Conservation (phyloP, 2,888 invertebrate genomes). For the Chrysomela aeneicollis region DNA sequence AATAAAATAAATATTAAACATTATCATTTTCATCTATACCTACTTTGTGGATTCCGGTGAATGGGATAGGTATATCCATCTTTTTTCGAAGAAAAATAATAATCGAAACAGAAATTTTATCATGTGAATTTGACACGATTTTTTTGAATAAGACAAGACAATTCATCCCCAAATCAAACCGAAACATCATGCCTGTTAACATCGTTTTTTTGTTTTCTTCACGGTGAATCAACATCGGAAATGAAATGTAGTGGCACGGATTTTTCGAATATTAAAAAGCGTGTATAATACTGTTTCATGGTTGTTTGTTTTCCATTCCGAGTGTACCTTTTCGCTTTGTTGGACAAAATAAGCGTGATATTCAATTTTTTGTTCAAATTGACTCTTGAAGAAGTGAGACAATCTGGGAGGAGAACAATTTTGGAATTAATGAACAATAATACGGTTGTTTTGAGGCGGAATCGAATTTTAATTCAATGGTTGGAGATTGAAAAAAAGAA, state of each 20-base stretch:
- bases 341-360: conserved; percentile 23
- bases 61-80: no score
- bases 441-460: background rate
- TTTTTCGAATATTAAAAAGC: conserved; percentile 49
- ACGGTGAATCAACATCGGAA: conserved; percentile 42
- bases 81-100: no score
- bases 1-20: no score
- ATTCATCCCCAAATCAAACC: no score
- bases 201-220: conserved; percentile 35
- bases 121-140: no score
- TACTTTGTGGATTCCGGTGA: no score
- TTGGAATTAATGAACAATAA: background rate
- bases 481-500: background rate
- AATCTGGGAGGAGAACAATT: background rate
- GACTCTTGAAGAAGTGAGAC: background rate
- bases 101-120: no score
- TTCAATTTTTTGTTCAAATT: conserved; percentile 23
- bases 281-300: conserved; percentile 54
- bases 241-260: conserved; percentile 26
- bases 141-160: no score
- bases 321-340: conserved; percentile 36
- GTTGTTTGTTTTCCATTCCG: conserved; percentile 48
- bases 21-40: no score
- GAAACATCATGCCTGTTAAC: background rate
- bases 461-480: background rate